Percentiles rank a stretch among this genome's conserved stretches.
Conservation (phyloP, 1,140 invertebrate genomes). For the Pararge aegeria region DNA sequence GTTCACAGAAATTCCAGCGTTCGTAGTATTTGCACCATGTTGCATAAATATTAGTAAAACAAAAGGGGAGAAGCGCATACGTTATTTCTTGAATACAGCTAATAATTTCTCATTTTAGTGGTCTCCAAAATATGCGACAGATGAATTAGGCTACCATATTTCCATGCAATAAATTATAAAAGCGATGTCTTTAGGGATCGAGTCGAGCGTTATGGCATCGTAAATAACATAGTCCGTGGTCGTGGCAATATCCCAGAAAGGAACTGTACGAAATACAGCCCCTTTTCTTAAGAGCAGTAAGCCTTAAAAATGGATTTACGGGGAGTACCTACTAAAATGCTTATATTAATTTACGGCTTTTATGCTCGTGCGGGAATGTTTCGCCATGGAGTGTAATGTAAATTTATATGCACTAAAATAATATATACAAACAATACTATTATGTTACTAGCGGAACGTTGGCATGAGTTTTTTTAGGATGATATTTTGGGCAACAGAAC, state of each 20-base stretch:
- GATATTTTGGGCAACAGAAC: too few relatives aligned
- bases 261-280: conserved; percentile 48
- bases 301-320: conserved; percentile 26
- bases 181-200: conserved; percentile 70
- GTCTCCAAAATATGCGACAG: conserved; percentile 50
- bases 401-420: not conserved
- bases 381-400: not conserved
- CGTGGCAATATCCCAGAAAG: conserved; percentile 51
- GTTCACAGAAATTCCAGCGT: not conserved
- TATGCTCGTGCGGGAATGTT: not conserved
- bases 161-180: conserved; percentile 70
- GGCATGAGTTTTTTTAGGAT: too few relatives aligned
- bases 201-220: conserved; percentile 57
- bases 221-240: conserved; percentile 57
- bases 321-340: conserved; percentile 5
- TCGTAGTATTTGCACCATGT: not conserved
- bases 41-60: conserved; percentile 13
- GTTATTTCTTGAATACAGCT: conserved; percentile 12
- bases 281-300: conserved; percentile 36
- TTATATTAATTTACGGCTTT: conserved; percentile 12
- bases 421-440: not conserved
- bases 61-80: conserved; percentile 14
- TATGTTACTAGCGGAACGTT: too few relatives aligned
- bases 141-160: conserved; percentile 68
- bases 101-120: conserved; percentile 52